Evolutionary conservation across 2,888 invertebrate species (phyloP).

Genomic region (Julus scanicus): DNA sequence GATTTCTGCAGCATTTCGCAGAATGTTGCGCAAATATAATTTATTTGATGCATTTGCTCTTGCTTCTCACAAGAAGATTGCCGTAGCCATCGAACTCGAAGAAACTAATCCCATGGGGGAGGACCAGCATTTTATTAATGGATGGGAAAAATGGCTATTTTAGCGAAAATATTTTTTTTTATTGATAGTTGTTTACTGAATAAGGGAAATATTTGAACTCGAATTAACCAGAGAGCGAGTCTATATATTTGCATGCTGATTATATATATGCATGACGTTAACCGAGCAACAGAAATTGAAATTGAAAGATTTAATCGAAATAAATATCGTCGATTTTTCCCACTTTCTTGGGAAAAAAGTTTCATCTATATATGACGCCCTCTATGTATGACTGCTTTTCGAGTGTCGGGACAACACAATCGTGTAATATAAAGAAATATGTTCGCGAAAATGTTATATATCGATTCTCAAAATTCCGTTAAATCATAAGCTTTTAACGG

Average conservation of each 20-base stretch:
- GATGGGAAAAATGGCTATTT: not conserved
- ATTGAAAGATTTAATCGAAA: not conserved
- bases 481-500: constrained; percentile 22
- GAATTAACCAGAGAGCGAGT: not conserved
- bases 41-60: not conserved
- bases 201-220: not conserved
- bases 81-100: not conserved
- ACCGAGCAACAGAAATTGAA: not conserved
- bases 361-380: not conserved
- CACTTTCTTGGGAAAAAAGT: not conserved
- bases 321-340: not conserved
- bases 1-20: not conserved
- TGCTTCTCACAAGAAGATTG: not conserved
- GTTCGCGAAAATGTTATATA: not conserved
- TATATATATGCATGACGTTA: not conserved
- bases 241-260: not conserved
- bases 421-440: not conserved
- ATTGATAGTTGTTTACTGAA: not conserved
- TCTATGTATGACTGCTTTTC: not conserved
- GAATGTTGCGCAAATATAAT: not conserved
- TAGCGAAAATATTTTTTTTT: not conserved
- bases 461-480: not conserved
- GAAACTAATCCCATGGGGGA: not conserved
- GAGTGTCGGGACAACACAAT: not conserved
- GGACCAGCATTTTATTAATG: not conserved